Base-by-base conservation (phyloP, 37 sponge, comb jelly and placozoan genomes). In the Dysidea cf. avara region DNA sequence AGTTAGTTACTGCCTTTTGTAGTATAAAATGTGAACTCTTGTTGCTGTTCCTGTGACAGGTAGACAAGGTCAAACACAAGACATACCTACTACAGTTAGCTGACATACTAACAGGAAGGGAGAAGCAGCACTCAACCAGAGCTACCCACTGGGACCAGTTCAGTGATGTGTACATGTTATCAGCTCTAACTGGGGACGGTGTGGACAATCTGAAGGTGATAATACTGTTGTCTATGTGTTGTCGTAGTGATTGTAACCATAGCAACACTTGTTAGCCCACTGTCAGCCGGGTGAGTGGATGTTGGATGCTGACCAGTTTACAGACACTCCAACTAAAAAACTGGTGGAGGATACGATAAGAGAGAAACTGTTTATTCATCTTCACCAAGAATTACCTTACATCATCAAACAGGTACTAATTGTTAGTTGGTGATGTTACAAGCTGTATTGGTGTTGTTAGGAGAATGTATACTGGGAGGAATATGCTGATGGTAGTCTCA, bases 301-400 rank as follows among this genome's bases (percentile, higher is more conserved):
- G n/a, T 89, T 71, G 24, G 34, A 38, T 60, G 34, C 35, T 12
- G 20, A 40, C 4, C 58, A 55, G 33, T 17, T 48, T 22, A 75
- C 71, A 0, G 76, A 72, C 39, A 62, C 65, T 25, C 54, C 90
- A 0, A 17, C 25, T 18, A 21, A 60, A 20, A 36, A 32, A 40
- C 56, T 84, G 1, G 91, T 89, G 25, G 86, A 83, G 60, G 82
- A 92, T 39, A 71, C 84, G 20, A 43, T 92, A 16, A 60, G 86
- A 31, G 93, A 92, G 63, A 87, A 89, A 48, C 75, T 92, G 24
- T 84, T 80, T 25, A 36, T 53, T 1, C 74, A 88, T 55, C 40
- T 84, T 20, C 58, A 87, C 35, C 64, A 80, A 20, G 93, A 92
- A 37, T 78, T 92, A 1, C 93, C 93, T 0, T 92, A 92, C 64